A percentile compares a stretch with the other conserved stretches of the same genome.
phyloP scores from a whole-genome alignment of 2,888 invertebrate species.

The Drosophila helvetica region DNA sequence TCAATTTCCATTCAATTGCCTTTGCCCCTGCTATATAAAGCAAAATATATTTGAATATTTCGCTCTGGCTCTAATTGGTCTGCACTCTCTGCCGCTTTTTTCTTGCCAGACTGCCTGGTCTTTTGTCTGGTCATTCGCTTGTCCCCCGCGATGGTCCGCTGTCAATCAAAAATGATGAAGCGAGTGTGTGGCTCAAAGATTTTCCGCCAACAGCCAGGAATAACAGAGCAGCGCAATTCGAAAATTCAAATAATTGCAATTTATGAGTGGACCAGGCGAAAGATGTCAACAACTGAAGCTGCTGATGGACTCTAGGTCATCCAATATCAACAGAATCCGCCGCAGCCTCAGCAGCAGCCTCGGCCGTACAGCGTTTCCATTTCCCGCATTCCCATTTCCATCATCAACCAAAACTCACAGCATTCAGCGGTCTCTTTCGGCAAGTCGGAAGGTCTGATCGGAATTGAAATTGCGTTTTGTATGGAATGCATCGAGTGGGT shows the following conservation, averaged over 20 bases:
- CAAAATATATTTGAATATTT: slow-evolving; percentile 26
- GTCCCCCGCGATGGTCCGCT: slow-evolving; percentile 50
- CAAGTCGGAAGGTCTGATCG: slow-evolving; percentile 10
- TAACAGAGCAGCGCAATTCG: background rate
- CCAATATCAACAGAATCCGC: slow-evolving; percentile 28
- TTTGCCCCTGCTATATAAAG: background rate
- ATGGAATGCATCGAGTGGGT: slow-evolving; percentile 20
- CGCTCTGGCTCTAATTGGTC: slow-evolving; percentile 44
- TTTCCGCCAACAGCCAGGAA: slow-evolving; percentile 44
- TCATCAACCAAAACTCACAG: no score
- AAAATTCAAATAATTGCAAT: slow-evolving; percentile 42
- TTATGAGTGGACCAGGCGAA: slow-evolving; percentile 60
- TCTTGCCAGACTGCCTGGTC: slow-evolving; percentile 67
- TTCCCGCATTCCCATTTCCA: background rate
- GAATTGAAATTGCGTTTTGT: slow-evolving; percentile 21
- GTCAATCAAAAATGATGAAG: slow-evolving; percentile 75
- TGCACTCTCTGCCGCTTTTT: slow-evolving; percentile 8
- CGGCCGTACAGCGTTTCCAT: slow-evolving; percentile 3
- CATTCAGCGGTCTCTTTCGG: slow-evolving; percentile 10
- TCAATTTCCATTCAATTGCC: no score
- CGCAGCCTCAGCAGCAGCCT: no score
- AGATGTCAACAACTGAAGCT: slow-evolving; percentile 64
- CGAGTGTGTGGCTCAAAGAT: slow-evolving; percentile 52
- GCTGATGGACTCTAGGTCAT: slow-evolving; percentile 66
- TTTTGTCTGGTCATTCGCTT: slow-evolving; percentile 62